Evolutionary conservation across 2,113 vertebrate species (phyloP), one percentile per base, ranked within the genome.

Genomic region (Semicossyphus pulcher): DNA sequence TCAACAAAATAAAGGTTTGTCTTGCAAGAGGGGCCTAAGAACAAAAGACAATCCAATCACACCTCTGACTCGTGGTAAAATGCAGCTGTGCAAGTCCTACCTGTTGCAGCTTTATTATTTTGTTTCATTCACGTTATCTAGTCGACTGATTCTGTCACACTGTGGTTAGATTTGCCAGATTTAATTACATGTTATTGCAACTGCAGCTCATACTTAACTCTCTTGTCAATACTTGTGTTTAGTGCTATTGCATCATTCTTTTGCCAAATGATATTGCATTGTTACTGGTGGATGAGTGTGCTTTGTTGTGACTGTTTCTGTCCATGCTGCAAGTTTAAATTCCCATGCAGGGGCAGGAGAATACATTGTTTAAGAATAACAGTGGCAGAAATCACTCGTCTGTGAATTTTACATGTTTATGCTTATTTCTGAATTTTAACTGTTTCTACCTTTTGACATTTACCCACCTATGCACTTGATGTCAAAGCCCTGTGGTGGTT

Each of bases 401-500:
- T 11, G 9, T 4, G 14, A 16, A 4, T n/a, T n/a, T n/a, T n/a
- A n/a, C n/a, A n/a, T n/a, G n/a, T n/a, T n/a, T n/a, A 52, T 31
- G n/a, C 1, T 8, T n/a, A 1, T 21, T 14, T 26, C 18, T 20
- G 41, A 3, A 10, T 49, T 4, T 28, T n/a, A 14, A 18, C 12
- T 18, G 9, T 36, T 10, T n/a, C 23, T 28, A 3, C 5, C 4
- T 7, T 10, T 53, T 12, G 4, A 1, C 59, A 28, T 2, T 44
- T 9, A 64, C 75, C 91, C 89, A 99, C 97, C 97, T 64, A 99
- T 90, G 83, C 93, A 95, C 89, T 94, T 92, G 93, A 99, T 97
- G 73, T 92, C 86, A 87, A 97, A 98, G 59, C 97, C 97, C 31
- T 80, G 89, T 2, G 97, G 97, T 4, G 97, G 94, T 42, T 93